phyloP scores from a whole-genome alignment of 1,140 invertebrate genomes.

The Achroia grisella region DNA sequence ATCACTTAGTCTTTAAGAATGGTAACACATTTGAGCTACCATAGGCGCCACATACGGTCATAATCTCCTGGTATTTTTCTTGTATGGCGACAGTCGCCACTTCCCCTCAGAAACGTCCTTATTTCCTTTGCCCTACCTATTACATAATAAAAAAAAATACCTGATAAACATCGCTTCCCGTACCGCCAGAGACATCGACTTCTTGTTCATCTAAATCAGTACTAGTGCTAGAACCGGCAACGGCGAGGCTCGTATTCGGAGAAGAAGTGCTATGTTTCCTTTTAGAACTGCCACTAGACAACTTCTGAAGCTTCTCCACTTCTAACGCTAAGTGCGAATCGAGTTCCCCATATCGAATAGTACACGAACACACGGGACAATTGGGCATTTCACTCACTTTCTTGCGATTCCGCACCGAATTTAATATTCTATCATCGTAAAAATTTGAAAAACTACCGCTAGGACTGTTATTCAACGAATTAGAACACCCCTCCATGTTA shows the following conservation, averaged over 20 bases:
- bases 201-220: slow-evolving; percentile 40
- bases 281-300: slow-evolving; percentile 42
- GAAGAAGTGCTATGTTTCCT: slow-evolving; percentile 47
- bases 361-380: slow-evolving; percentile 69
- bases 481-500: slow-evolving; percentile 57
- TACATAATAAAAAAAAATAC: too few species aligned
- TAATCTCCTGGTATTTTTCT: too few species aligned
- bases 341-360: slow-evolving; percentile 57
- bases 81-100: too few species aligned
- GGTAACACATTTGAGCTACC: too few species aligned
- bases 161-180: slow-evolving; percentile 66
- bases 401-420: slow-evolving; percentile 60
- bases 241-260: slow-evolving; percentile 21
- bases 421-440: slow-evolving; percentile 58
- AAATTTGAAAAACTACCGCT: slow-evolving; percentile 26
- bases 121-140: too few species aligned
- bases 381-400: slow-evolving; percentile 58
- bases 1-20: too few species aligned
- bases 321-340: slow-evolving; percentile 58
- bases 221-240: slow-evolving; percentile 49
- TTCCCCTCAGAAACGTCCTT: too few species aligned
- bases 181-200: slow-evolving; percentile 53
- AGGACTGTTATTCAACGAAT: slow-evolving; percentile 31
- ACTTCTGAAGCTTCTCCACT: slow-evolving; percentile 58
- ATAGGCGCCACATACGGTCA: too few species aligned